These are phyloP conservation scores for Lepidostoma basale DNA, from an alignment of 1,140 invertebrate species.

Conservation along the genomic window DNA sequence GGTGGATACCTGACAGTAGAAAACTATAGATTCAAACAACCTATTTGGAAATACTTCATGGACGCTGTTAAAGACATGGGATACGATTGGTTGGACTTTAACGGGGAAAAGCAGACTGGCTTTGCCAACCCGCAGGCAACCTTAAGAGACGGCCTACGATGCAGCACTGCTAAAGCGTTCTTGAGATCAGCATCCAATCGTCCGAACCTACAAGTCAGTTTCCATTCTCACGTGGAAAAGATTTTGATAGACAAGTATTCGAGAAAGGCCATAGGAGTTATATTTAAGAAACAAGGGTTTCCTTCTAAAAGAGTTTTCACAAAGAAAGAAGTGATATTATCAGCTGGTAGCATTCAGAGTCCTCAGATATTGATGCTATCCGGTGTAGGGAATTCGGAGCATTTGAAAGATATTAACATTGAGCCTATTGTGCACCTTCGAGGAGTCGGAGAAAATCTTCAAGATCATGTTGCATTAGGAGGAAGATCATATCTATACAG, in stretches of 20 bases:
- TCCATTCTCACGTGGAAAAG: conserved; percentile 69
- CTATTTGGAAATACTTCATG: conserved; percentile 69
- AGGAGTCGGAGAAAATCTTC: conserved; percentile 81
- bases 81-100: conserved; percentile 74
- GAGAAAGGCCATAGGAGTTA: conserved; percentile 67
- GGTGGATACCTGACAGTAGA: conserved; percentile 73
- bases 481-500: conserved; percentile 65
- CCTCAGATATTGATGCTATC: conserved; percentile 85
- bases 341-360: conserved; percentile 73
- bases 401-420: conserved; percentile 69
- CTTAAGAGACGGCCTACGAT: conserved; percentile 78
- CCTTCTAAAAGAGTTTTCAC: conserved; percentile 59
- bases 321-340: conserved; percentile 73
- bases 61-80: conserved; percentile 73
- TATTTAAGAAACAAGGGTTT: conserved; percentile 62
- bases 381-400: conserved; percentile 71
- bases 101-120: conserved; percentile 76
- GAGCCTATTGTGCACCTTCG: conserved; percentile 63
- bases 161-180: conserved; percentile 83
- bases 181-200: conserved; percentile 72
- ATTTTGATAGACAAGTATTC: conserved; percentile 65
- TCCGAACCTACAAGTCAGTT: conserved; percentile 74
- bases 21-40: conserved; percentile 66
- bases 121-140: conserved; percentile 78
- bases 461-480: conserved; percentile 75